Evolutionary conservation across 2,888 invertebrate genomes (phyloP).

Genomic region (Mythimna loreyi): DNA sequence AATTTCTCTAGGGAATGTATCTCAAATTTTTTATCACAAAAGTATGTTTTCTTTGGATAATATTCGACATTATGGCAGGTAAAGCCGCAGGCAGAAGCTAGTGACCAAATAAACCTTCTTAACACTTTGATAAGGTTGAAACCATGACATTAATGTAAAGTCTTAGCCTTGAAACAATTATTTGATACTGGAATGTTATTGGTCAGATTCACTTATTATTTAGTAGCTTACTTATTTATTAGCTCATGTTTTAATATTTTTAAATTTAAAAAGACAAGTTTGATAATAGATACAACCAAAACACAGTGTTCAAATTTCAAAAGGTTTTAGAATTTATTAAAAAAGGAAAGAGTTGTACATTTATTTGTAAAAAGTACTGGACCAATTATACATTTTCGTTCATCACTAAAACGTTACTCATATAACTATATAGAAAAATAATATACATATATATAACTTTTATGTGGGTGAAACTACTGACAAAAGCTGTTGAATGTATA

Average conservation of each 20-base stretch:
- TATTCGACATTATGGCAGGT: no score
- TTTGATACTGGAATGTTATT: background rate
- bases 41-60: no score
- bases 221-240: background rate
- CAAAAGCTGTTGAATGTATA: background rate
- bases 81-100: no score
- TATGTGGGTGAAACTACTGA: no score
- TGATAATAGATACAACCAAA: background rate
- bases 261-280: background rate
- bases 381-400: no score
- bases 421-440: no score
- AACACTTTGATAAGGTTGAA: background rate
- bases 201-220: background rate
- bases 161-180: conserved; percentile 17
- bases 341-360: no score
- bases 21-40: no score
- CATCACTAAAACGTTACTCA: no score
- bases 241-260: background rate
- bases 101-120: background rate
- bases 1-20: no score
- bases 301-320: background rate
- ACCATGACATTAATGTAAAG: conserved; percentile 25
- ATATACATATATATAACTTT: no score
- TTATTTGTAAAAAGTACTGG: no score
- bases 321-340: background rate